These are phyloP conservation scores for Corythornis vintsioides DNA, from an alignment of 2,113 vertebrate genomes.

Conservation along the genomic window DNA sequence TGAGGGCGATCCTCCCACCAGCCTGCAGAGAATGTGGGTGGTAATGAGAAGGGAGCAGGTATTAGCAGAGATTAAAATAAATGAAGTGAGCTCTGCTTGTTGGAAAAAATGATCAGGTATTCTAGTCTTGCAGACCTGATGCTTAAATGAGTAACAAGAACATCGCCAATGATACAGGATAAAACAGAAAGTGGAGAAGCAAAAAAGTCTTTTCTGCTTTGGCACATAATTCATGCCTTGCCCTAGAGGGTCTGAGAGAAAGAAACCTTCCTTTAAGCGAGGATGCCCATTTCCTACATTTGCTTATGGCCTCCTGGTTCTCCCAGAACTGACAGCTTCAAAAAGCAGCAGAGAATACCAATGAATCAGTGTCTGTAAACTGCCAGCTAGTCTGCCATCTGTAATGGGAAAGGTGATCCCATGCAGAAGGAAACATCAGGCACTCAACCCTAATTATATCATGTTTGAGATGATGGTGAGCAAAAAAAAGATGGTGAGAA, in stretches of 20 bases:
- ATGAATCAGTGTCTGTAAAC: neutral
- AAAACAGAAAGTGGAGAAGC: neutral
- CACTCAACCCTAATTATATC: neutral
- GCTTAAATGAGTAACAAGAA: neutral
- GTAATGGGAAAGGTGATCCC: neutral
- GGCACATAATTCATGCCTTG: neutral
- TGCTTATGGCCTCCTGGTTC: neutral
- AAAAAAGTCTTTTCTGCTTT: neutral
- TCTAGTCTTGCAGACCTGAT: neutral
- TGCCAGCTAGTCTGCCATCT: neutral
- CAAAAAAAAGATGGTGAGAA: neutral
- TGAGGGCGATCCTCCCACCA: neutral
- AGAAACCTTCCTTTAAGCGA: neutral
- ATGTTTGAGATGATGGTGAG: neutral
- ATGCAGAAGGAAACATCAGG: neutral
- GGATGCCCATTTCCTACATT: neutral
- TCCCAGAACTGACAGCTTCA: neutral
- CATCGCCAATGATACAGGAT: neutral
- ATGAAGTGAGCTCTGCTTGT: neutral
- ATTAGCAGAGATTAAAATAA: constrained; percentile 15
- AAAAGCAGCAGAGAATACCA: neutral
- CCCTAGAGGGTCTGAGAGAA: neutral
- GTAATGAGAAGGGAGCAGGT: neutral
- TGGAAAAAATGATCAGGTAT: neutral
- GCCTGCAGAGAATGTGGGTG: neutral